phyloP scores from a whole-genome alignment of 2,797 vertebrate species.

The Eulemur coronatus region DNA sequence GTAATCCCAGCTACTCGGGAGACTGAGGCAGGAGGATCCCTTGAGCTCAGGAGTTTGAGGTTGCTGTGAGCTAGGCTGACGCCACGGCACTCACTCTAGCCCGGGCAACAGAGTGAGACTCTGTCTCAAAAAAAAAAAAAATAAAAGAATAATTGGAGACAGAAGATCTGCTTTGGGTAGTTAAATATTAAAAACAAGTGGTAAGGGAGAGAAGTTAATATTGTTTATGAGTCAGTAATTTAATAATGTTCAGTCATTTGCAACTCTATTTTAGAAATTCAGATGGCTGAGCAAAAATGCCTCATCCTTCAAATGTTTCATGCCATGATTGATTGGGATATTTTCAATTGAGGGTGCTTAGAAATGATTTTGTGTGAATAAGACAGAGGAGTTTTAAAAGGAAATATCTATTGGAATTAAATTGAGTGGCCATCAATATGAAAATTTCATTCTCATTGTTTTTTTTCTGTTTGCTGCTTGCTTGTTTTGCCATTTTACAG shows the following conservation, averaged over 20 bases:
- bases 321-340: background rate
- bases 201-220: background rate
- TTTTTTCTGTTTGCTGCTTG: background rate
- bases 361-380: conserved; percentile 25
- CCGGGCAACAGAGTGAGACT: too few species aligned
- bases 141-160: background rate
- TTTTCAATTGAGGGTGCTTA: background rate
- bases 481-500: background rate
- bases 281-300: background rate
- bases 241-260: conserved; percentile 4
- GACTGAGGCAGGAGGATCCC: too few species aligned
- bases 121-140: too few species aligned
- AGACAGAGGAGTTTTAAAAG: background rate
- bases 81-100: too few species aligned
- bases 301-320: background rate
- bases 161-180: background rate
- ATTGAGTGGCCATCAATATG: background rate
- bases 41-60: too few species aligned
- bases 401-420: conserved; percentile 4
- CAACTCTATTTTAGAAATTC: background rate
- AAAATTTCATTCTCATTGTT: background rate
- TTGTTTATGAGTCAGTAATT: background rate
- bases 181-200: background rate
- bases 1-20: too few species aligned
- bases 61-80: too few species aligned